phyloP scores from a whole-genome alignment of 2,113 vertebrate species.

The Choloepus hoffmanni region DNA sequence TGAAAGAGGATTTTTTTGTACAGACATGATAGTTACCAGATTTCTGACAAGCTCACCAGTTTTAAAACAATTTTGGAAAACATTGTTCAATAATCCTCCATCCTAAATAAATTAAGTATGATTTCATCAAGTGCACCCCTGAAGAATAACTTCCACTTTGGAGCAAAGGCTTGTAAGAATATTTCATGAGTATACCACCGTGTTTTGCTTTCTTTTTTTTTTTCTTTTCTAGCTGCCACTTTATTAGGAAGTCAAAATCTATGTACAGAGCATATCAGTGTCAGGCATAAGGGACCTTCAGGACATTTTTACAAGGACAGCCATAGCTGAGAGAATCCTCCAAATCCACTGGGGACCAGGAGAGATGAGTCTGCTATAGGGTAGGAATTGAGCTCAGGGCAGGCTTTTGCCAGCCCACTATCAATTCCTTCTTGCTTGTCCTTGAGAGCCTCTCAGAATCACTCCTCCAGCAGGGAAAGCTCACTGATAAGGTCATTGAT shows the following conservation, averaged over 20 bases:
- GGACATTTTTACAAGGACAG: too few relatives aligned
- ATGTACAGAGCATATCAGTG: too few relatives aligned
- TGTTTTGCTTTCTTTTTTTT: too few relatives aligned
- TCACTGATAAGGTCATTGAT: conserved; percentile 94
- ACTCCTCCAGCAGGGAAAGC: conserved; percentile 92
- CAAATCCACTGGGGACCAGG: too few relatives aligned
- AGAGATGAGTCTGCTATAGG: too few relatives aligned
- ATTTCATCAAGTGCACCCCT: background rate
- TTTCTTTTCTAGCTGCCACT: too few relatives aligned
- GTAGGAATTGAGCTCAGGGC: too few relatives aligned
- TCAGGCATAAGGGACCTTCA: too few relatives aligned
- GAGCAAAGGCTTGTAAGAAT: background rate
- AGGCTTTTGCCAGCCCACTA: conserved; percentile 48
- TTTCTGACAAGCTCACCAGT: background rate
- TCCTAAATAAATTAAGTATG: background rate
- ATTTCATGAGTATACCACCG: background rate
- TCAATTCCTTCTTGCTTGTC: conserved; percentile 94
- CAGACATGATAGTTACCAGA: background rate
- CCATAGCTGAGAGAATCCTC: too few relatives aligned
- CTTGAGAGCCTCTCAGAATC: conserved; percentile 93
- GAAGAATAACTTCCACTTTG: background rate
- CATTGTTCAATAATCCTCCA: background rate
- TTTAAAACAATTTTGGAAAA: background rate
- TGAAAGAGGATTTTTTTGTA: background rate
- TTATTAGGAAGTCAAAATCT: too few relatives aligned